Evolutionary conservation across 2,797 vertebrate species (phyloP), one percentile per base, ranked within the genome.

Genomic region (Danio kyathit): DNA sequence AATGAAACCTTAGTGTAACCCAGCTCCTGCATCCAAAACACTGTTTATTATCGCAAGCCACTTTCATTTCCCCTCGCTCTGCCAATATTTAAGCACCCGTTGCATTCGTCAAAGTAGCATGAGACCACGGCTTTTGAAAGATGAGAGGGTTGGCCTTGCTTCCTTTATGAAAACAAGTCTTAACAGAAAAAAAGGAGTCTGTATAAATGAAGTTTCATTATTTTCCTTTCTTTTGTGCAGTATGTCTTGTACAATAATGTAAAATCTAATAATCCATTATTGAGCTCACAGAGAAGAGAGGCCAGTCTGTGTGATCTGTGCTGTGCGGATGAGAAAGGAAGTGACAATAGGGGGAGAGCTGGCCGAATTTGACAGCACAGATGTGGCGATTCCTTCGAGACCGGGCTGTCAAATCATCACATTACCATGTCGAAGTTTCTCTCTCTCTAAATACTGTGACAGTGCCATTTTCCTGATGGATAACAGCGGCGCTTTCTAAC

Each of bases 51-150:
- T 81, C 78, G 48, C 76, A 71, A 79, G 81, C 64, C 86, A 80
- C 76, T 79, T 83, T 86, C 54, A 89, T 85, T 85, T 86, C 81
- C 81, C 84, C 75, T 82, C 51, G 5, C 54, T 81, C 89, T 82
- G 80, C 57, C 89, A 88, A 89, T 92, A 90, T 92, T 92, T 91
- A 86, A 86, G 82, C 79, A 84, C 86, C 89, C 86, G 89, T 92
- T 87, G 85, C 82, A 56, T 91, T 89, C 89, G 92, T 84, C 81
- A 76, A 84, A 88, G 88, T 88, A 82, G 44, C 82, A 77, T 14
- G 56, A 75, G 81, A 65, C 82, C 74, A 64, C 63, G 82, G 86
- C 86, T 90, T 74, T 88, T 89, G 80, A 85, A 85, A 88, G 88
- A 89, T 86, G 87, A 90, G 86, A 84, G 74, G 60, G 71, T 16